phyloP scores from a whole-genome alignment of 2,113 vertebrate species.

The Myotis brandtii region DNA sequence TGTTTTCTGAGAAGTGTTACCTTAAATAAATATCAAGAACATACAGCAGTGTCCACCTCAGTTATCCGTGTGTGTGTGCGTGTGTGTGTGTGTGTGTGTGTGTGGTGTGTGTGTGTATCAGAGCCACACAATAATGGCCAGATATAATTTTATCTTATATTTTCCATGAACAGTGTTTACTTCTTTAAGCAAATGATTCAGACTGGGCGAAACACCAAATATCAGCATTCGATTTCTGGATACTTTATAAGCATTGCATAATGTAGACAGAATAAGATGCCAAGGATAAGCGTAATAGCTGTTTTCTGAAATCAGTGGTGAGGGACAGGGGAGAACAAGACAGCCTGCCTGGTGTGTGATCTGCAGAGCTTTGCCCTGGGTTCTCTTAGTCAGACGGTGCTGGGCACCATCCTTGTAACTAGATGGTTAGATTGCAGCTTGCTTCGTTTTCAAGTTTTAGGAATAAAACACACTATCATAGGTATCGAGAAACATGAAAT shows the following conservation, averaged over 20 bases:
- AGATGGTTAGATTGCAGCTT: fast-evolving
- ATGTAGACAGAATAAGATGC: background rate
- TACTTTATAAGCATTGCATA: background rate
- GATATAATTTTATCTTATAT: background rate
- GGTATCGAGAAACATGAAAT: background rate
- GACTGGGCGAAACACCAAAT: too few species aligned
- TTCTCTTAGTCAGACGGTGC: too few species aligned
- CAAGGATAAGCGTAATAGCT: background rate
- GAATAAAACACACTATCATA: fast-evolving
- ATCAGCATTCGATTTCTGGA: background rate
- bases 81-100: background rate
- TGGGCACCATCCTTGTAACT: fast-evolving
- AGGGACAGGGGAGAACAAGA: fast-evolving
- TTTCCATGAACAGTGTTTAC: background rate
- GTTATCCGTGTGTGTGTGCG: fast-evolving
- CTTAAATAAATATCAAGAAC: background rate
- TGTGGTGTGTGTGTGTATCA: background rate
- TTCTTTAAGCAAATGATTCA: background rate
- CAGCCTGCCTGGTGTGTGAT: fast-evolving
- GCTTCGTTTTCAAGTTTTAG: background rate
- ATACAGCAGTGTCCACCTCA: background rate
- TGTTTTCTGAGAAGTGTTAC: background rate
- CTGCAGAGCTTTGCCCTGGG: fast-evolving
- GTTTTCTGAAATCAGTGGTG: background rate
- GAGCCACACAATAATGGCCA: background rate